Evolutionary conservation across 2,113 vertebrate genomes (phyloP), one percentile per base, ranked within the genome.

Genomic region (Macrotis lagotis): DNA sequence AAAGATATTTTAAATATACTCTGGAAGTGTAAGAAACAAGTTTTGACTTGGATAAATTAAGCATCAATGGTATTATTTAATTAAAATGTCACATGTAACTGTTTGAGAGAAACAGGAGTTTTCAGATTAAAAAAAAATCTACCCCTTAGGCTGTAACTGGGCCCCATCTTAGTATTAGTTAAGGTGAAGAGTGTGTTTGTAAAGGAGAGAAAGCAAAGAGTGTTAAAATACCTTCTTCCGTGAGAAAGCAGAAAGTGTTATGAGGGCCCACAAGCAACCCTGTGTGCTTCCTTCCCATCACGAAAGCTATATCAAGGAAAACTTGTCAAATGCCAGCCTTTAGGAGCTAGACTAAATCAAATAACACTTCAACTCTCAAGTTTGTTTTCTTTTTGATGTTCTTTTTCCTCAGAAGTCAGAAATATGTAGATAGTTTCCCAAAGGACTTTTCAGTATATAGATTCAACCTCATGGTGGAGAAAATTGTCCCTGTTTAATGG

Each of bases 11-110:
- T 96, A 91, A 96, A 91, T 96, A 97, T 94, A 97, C 48, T 96
- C 92, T 91, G 93, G 66, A 47, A 95, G 92, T 95, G 96, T 92
- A 98, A 98, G 92, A 93, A 97, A 96, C 97, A 97, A 97, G 93
- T 97, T 96, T 97, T 97, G 97, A 97, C 93, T 97, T 96, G 95
- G 96, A 97, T 97, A 98, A 98, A 96, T 96, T 98, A 97, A 97
- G 93, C 96, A 24, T 95, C 97, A 98, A 92, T 97, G 97, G 96
- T 96, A 97, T 97, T 98, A 97, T 96, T 97, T 98, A 97, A 98
- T 98, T 98, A 97, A 97, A 98, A 94, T 98, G 97, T 97, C 95
- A 92, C 95, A 91, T 95, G 93, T 93, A 97, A 97, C 95, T 97
- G 97, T 96, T 97, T 94, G 90, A 50, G 59, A 51, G 95, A 98